phyloP scores from a whole-genome alignment of 2,888 invertebrate genomes.

The Phortica magna region DNA sequence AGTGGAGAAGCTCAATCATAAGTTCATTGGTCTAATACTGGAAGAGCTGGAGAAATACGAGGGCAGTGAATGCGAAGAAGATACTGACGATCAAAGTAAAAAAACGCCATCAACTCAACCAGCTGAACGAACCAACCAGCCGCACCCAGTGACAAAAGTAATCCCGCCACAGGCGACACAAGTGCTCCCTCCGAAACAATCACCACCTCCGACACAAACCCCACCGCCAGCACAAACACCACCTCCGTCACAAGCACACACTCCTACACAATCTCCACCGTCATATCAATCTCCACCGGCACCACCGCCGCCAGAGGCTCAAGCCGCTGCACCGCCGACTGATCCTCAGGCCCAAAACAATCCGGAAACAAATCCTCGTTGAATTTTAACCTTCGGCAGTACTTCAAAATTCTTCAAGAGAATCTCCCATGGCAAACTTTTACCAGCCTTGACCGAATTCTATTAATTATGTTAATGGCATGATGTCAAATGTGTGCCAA shows the following conservation, averaged over 20 bases:
- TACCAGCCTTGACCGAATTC: background rate
- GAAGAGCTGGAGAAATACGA: background rate
- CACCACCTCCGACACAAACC: background rate
- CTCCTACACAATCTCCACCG: background rate
- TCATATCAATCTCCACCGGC: background rate
- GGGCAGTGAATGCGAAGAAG: background rate
- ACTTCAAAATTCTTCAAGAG: too few species aligned
- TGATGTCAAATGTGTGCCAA: background rate
- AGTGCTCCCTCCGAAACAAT: background rate
- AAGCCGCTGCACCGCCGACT: background rate
- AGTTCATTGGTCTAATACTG: slow-evolving; percentile 18
- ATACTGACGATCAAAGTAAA: background rate
- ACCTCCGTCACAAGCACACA: background rate
- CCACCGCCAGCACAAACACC: background rate
- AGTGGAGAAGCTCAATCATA: slow-evolving; percentile 16
- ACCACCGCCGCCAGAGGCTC: background rate
- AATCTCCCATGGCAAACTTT: too few species aligned
- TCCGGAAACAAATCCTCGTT: too few species aligned
- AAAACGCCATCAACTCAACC: background rate
- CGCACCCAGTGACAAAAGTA: background rate
- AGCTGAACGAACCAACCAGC: too few species aligned
- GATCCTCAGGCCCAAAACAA: background rate
- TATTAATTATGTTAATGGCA: background rate
- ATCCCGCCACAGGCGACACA: background rate
- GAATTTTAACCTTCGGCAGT: too few species aligned